Conservation (phyloP, 1,140 invertebrate genomes). For the Pollicipes pollicipes region DNA sequence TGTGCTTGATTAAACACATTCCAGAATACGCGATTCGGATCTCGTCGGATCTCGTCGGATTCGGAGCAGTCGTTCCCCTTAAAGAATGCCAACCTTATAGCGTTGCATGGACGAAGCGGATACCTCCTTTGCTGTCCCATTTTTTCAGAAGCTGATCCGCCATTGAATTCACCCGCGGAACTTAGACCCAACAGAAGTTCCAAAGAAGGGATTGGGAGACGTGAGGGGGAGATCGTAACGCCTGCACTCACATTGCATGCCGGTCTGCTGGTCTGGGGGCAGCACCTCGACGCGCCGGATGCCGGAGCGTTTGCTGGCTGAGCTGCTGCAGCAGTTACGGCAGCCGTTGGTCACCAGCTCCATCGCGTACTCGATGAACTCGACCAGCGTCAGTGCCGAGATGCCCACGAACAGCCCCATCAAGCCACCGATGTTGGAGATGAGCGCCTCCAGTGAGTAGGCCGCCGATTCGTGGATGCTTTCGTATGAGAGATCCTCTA, state of each 20-base stretch:
- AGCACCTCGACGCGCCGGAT: neutral
- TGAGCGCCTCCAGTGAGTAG: slow-evolving; percentile 7
- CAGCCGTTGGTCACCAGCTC: neutral
- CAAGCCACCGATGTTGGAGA: neutral
- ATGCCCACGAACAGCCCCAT: neutral
- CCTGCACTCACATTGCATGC: neutral
- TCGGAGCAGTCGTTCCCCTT: too few species aligned
- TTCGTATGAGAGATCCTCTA: slow-evolving; percentile 13
- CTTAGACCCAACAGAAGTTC: too few species aligned
- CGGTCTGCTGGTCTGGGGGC: neutral
- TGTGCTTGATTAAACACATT: too few species aligned
- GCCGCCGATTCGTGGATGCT: slow-evolving; percentile 11
- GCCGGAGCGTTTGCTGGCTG: neutral
- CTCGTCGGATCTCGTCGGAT: too few species aligned
- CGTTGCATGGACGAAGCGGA: too few species aligned
- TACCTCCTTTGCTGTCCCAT: too few species aligned
- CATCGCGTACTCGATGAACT: neutral
- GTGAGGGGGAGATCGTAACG: too few species aligned
- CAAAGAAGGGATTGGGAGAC: too few species aligned
- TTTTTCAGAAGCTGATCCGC: too few species aligned
- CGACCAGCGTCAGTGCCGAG: neutral
- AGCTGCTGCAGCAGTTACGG: neutral
- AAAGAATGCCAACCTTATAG: too few species aligned
- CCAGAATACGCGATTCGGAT: too few species aligned
- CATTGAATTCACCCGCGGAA: too few species aligned